Conservation (phyloP, 2,888 invertebrate genomes). For the Chorisops tibialis region DNA sequence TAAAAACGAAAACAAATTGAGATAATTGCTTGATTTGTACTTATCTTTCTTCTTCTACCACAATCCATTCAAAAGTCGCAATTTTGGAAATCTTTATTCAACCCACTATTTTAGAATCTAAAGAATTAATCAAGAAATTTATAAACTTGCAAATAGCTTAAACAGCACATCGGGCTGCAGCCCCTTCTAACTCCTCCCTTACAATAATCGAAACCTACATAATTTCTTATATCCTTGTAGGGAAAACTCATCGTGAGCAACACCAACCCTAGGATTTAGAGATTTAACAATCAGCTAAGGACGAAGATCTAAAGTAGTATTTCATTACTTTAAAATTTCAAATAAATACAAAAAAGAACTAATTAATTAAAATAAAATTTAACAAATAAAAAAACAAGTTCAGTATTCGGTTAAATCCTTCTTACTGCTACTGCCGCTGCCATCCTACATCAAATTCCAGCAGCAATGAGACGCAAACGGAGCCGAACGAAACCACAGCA, state of each 20-base stretch:
- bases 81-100: no score
- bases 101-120: no score
- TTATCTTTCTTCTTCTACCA: no score
- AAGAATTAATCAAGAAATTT: no score
- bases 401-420: constrained; percentile 12
- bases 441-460: not conserved
- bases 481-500: not conserved
- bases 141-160: no score
- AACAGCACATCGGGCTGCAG: no score
- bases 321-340: constrained; percentile 9
- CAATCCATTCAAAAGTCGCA: no score
- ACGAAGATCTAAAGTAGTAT: constrained; percentile 12
- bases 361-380: not conserved
- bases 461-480: not conserved
- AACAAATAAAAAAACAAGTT: not conserved
- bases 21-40: no score
- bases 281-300: constrained; percentile 8
- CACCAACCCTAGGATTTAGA: not conserved
- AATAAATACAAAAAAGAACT: not conserved
- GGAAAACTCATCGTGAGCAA: constrained; percentile 26
- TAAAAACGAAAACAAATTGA: no score
- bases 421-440: no score
- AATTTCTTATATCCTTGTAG: constrained; percentile 18
- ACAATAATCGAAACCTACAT: no score
- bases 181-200: no score